Percentiles rank a stretch among this genome's conserved stretches.
These are phyloP conservation scores for Fundulus diaphanus DNA, from an alignment of 2,797 vertebrate genomes.

Conservation along the genomic window DNA sequence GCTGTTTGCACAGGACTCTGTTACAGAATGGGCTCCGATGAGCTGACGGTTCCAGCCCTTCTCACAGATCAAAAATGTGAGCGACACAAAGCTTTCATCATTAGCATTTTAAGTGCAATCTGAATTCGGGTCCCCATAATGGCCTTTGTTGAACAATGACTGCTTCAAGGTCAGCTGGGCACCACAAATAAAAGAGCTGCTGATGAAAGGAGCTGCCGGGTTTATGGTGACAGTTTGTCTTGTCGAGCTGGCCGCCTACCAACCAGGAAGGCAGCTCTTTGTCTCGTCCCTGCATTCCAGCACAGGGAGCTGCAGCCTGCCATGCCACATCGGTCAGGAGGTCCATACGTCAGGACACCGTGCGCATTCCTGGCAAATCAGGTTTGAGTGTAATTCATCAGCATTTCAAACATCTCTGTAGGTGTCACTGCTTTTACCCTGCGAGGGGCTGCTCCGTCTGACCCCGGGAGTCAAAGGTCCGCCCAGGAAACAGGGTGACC, in stretches of 20 bases:
- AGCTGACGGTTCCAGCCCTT: constrained; percentile 19
- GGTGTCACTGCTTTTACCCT: constrained; percentile 37
- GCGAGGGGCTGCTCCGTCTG: constrained; percentile 29
- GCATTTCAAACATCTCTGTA: constrained; percentile 60
- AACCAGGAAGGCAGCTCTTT: constrained; percentile 35
- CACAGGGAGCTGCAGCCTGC: constrained; percentile 30
- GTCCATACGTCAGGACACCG: constrained; percentile 44
- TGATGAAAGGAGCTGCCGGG: constrained; percentile 53
- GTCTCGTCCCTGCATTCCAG: constrained; percentile 48
- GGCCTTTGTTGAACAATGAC: constrained; percentile 62
- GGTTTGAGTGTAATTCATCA: constrained; percentile 43
- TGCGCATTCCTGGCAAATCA: constrained; percentile 42
- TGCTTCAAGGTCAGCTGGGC: constrained; percentile 54
- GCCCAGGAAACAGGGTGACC: constrained; percentile 23
- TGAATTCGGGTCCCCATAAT: constrained; percentile 57
- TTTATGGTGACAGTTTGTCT: constrained; percentile 68
- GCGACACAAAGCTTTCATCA: constrained; percentile 57
- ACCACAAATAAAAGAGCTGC: constrained; percentile 52
- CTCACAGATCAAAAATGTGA: constrained; percentile 50
- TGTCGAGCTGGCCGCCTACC: constrained; percentile 48
- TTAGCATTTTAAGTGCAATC: constrained; percentile 75
- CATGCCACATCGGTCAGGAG: constrained; percentile 52
- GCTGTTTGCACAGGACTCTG: constrained; percentile 25
- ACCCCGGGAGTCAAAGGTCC: constrained; percentile 32
- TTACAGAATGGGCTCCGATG: constrained; percentile 23